Evolutionary conservation across 2,113 vertebrate species (phyloP), one percentile per base, ranked within the genome.

Genomic region (Triplophysa tibetana): DNA sequence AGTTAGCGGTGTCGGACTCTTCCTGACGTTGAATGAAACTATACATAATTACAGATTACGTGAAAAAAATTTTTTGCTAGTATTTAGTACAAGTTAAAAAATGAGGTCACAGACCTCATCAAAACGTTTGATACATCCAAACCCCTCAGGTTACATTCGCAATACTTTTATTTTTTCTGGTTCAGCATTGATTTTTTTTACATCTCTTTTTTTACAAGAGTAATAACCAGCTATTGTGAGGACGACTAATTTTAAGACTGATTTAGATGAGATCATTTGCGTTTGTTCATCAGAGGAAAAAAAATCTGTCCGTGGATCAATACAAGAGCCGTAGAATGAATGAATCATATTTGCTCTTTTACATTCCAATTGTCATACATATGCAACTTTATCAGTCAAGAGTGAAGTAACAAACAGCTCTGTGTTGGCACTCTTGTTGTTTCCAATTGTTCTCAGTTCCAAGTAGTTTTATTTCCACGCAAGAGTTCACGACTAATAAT

Each of bases 231-330:
- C 67, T 75, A 29, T 56, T 80, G 60, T 70, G 38, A 70, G 41
- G 43, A 38, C 56, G 66, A 58, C 56, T 56, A 24, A 76, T 38
- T 52, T 63, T 65, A 75, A 63, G 52, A 33, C 72, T 72, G 65
- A 83, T 80, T 83, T 86, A 87, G 86, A 91, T 90, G 85, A 89
- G 88, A 91, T 89, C 87, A 82, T 83, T 38, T 54, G 80, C 85
- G 63, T 75, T 74, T 69, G 50, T 85, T 85, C 85, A 76, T 26
- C 81, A 77, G 85, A 72, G 38, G 80, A 86, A 84, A 85, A 81
- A 87, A 58, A 90, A 75, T 66, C 77, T 67, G 3, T 63, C 5
- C 7, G 16, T n/a, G 66, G 83, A 93, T 92, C 91, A 75, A 90
- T 91, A 88, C 45, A 67, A 41, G 52, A 67, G 75, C 85, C 87